These are phyloP conservation scores for Leptinotarsa lineolata DNA, from an alignment of 1,140 invertebrate genomes.

Conservation along the genomic window DNA sequence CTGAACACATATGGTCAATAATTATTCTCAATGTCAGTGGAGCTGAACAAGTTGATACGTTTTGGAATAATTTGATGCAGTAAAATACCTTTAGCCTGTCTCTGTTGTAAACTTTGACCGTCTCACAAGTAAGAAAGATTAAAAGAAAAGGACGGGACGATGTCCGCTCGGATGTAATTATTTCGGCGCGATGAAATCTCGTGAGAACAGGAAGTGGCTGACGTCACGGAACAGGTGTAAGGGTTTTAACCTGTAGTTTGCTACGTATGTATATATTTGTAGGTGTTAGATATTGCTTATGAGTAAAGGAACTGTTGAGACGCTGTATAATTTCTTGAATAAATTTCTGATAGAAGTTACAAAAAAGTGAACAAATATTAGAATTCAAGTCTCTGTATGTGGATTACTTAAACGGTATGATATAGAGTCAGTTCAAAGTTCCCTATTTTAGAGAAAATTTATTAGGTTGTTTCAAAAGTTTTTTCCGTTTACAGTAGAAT, in stretches of 20 bases:
- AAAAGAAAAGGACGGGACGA: conserved; percentile 41
- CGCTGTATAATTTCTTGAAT: background rate
- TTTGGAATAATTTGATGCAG: conserved; percentile 24
- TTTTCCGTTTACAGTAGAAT: too few species aligned
- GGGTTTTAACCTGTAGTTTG: conserved; percentile 47
- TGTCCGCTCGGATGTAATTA: conserved; percentile 55
- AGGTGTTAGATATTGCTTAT: background rate
- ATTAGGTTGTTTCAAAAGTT: too few species aligned
- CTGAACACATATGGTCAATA: conserved; percentile 10
- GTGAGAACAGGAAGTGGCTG: conserved; percentile 54
- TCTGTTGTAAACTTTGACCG: conserved; percentile 24
- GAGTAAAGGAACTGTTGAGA: background rate
- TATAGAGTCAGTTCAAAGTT: too few species aligned
- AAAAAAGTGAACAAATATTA: too few species aligned
- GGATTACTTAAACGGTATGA: too few species aligned
- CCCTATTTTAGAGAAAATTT: too few species aligned
- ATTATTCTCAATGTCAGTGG: conserved; percentile 1
- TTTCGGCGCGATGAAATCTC: conserved; percentile 55
- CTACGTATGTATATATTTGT: background rate
- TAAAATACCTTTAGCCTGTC: conserved; percentile 20
- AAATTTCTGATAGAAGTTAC: too few species aligned
- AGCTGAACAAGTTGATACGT: conserved; percentile 3
- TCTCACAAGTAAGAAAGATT: conserved; percentile 19
- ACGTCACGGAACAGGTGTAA: conserved; percentile 53
- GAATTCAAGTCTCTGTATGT: too few species aligned